phyloP scores from a whole-genome alignment of 1,140 invertebrate species.

The Helicoverpa zea region DNA sequence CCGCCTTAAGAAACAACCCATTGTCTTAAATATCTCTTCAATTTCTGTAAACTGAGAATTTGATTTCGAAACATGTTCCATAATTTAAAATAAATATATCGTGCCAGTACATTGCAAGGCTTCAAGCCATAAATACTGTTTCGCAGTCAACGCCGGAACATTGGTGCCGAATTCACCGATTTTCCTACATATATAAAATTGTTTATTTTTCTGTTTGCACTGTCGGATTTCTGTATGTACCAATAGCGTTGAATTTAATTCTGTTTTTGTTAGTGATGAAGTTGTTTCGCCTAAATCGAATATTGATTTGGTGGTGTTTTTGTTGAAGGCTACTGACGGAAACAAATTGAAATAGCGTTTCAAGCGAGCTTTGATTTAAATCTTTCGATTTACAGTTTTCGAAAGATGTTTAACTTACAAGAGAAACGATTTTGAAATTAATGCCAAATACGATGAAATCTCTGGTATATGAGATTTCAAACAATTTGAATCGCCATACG shows the following conservation, averaged over 20 bases:
- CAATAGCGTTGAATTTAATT: slow-evolving; percentile 19
- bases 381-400: too few species aligned
- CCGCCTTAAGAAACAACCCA: neutral
- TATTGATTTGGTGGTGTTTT: neutral
- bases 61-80: neutral
- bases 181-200: slow-evolving; percentile 17
- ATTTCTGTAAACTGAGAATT: too few species aligned
- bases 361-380: too few species aligned
- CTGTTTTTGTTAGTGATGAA: slow-evolving; percentile 28
- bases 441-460: too few species aligned
- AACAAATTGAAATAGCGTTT: neutral
- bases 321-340: neutral
- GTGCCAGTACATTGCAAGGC: slow-evolving; percentile 14
- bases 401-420: too few species aligned
- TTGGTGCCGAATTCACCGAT: slow-evolving; percentile 21
- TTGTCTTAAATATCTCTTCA: neutral
- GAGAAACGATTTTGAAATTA: too few species aligned
- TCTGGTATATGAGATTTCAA: too few species aligned
- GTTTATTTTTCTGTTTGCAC: slow-evolving; percentile 28
- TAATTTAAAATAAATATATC: slow-evolving; percentile 34
- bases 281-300: neutral
- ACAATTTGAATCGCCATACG: too few species aligned
- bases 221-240: slow-evolving; percentile 3
- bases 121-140: slow-evolving; percentile 20
- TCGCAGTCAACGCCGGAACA: slow-evolving; percentile 22